These are phyloP conservation scores for Plectrocnemia conspersa DNA, from an alignment of 1,140 invertebrate species.

Conservation along the genomic window DNA sequence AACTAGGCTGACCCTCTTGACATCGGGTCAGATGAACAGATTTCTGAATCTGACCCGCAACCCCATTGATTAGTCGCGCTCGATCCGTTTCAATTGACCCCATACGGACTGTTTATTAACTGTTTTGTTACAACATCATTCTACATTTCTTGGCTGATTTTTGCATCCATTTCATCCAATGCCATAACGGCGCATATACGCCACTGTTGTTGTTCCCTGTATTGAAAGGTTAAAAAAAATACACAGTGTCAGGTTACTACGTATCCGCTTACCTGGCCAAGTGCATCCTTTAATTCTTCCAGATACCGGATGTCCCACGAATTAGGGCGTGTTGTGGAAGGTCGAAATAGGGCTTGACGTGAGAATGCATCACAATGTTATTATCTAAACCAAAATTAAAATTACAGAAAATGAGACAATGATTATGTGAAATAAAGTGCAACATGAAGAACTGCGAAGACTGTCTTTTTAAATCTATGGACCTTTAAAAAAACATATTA, in stretches of 20 bases:
- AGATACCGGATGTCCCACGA: conserved; percentile 21
- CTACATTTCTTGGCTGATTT: neutral
- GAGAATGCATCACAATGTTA: too few relatives aligned
- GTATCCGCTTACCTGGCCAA: conserved; percentile 1
- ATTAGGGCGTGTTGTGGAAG: neutral
- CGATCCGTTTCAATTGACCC: neutral
- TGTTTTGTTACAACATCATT: neutral
- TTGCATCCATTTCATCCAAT: neutral
- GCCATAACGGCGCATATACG: neutral
- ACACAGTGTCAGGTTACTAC: neutral
- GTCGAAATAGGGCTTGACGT: neutral
- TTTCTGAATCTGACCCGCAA: conserved; percentile 8
- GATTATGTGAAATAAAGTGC: too few relatives aligned
- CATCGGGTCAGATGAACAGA: conserved; percentile 5
- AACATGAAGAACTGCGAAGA: conserved; percentile 33
- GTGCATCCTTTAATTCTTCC: conserved; percentile 6
- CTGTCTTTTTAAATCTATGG: conserved; percentile 16
- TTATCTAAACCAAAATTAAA: too few relatives aligned
- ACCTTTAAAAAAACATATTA: neutral
- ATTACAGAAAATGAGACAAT: too few relatives aligned
- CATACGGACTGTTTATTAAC: too few relatives aligned
- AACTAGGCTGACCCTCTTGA: conserved; percentile 1
- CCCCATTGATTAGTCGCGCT: conserved; percentile 3
- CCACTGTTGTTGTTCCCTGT: neutral
- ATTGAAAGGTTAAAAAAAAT: neutral